Evolutionary conservation across 2,888 invertebrate genomes (phyloP), one percentile per base, ranked within the genome.

Genomic region (Diarsia brunnea): DNA sequence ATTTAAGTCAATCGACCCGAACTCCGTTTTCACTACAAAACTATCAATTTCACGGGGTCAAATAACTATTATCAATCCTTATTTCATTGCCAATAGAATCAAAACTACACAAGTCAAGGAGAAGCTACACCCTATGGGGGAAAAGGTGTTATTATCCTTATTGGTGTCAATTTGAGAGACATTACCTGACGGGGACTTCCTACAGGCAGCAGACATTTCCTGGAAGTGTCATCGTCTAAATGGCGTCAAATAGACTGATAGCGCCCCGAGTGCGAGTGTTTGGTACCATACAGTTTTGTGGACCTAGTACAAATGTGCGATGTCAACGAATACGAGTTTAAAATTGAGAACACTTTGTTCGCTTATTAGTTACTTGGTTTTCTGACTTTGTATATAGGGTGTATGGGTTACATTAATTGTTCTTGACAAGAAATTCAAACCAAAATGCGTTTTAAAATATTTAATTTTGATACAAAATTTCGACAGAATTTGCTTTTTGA

Each of bases 121-220:
- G 47, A 38, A 21, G 4, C n/a, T 7, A 66, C 8, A 51, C 10
- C 27, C 14, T 55, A 66, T 19, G 12, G n/a, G 10, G 60, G 45
- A 66, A 69, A 69, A 2, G 58, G 43, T 14, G 55, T 61, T 82
- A 66, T 66, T 66, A 82, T 82, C 82, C 69, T 77, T 69, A 79
- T 82, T 82, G 79, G 82, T 79, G 82, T 82, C 79, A 82, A 82
- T 79, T 77, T 55, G 79, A 82, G 49, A 61, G 79, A 77, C 78
- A 66, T 66, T 55, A 60, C 82, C 60, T 58, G 79, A 69, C 69
- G 7, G 63, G 0, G 64, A 24, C 78, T 61, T 79, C 79, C 79
- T 82, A 4, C 14, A 69, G 55, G 49, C 27, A 45, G 65, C 31
- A 11, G 82, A 63, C 65, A 58, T 65, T 79, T 79, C 82, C 79